Evolutionary conservation across 2,888 invertebrate species (phyloP).

Genomic region (Baronia brevicornis): DNA sequence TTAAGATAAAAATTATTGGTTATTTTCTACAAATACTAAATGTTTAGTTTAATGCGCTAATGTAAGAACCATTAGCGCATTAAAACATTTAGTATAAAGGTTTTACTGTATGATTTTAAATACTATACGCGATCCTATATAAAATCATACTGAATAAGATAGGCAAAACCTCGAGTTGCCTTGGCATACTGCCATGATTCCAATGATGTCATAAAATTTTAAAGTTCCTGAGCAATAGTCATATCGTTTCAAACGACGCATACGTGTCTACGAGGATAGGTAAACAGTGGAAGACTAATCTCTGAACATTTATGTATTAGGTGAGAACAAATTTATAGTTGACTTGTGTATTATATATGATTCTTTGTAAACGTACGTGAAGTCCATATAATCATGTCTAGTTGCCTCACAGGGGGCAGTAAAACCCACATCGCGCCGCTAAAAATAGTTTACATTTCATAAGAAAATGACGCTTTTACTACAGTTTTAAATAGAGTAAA

Average conservation of each 20-base stretch:
- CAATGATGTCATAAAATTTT: slow-evolving; percentile 63
- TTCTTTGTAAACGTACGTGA: no score
- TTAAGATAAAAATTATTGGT: no score
- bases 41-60: no score
- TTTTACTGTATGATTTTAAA: slow-evolving; percentile 9
- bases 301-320: background rate
- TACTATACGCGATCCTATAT: slow-evolving; percentile 7
- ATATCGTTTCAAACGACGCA: slow-evolving; percentile 23
- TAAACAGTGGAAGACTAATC: background rate
- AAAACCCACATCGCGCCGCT: slow-evolving; percentile 38
- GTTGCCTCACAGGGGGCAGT: slow-evolving; percentile 21
- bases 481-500: background rate
- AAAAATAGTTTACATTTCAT: slow-evolving; percentile 48
- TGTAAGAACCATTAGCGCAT: slow-evolving; percentile 14
- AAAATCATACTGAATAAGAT: slow-evolving; percentile 48
- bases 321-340: slow-evolving; percentile 9
- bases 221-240: slow-evolving; percentile 55
- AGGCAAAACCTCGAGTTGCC: slow-evolving; percentile 41
- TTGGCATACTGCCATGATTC: slow-evolving; percentile 57
- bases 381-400: background rate
- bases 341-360: slow-evolving; percentile 5
- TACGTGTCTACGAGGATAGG: slow-evolving; percentile 7
- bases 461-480: slow-evolving; percentile 37
- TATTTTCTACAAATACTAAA: no score
- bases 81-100: slow-evolving; percentile 19